A percentile compares a stretch with the other conserved stretches of the same genome.
Evolutionary conservation across 2,113 vertebrate species (phyloP).

Genomic region (Prietella phreatophila): DNA sequence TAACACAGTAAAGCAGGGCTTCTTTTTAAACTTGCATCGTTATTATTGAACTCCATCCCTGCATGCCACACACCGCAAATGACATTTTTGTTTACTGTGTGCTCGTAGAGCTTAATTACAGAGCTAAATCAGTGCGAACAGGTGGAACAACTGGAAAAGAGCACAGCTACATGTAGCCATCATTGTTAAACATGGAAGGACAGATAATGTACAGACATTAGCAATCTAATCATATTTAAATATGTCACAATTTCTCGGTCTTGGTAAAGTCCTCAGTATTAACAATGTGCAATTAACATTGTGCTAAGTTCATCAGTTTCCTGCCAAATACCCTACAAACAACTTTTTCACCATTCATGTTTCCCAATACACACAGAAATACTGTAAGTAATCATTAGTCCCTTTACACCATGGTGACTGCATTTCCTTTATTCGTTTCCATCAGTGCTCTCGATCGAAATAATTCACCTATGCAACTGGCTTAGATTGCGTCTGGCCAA

Average conservation of each 20-base stretch:
- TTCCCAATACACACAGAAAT: neutral
- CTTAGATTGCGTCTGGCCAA: neutral
- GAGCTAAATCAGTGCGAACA: conserved; percentile 31
- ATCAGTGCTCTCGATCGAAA: conserved; percentile 1
- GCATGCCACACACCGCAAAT: neutral
- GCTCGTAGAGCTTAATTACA: conserved; percentile 12
- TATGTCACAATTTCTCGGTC: neutral
- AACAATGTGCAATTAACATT: conserved; percentile 25
- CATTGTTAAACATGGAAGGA: neutral
- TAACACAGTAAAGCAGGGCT: conserved; percentile 35
- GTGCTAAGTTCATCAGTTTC: conserved; percentile 24
- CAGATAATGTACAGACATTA: neutral
- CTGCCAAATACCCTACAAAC: conserved; percentile 15
- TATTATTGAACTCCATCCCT: conserved; percentile 40
- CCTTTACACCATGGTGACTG: conserved; percentile 39
- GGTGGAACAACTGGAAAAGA: neutral
- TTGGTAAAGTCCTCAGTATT: neutral
- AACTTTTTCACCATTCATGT: neutral
- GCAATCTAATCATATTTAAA: neutral
- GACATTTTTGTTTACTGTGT: conserved; percentile 23
- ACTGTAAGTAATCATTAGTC: conserved; percentile 51
- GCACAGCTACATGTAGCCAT: neutral
- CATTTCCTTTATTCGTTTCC: neutral
- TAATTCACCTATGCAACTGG: conserved; percentile 9
- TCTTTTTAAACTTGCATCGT: conserved; percentile 40